Evolutionary conservation across 2,113 vertebrate genomes (phyloP).

Genomic region (Epinephelus fuscoguttatus): DNA sequence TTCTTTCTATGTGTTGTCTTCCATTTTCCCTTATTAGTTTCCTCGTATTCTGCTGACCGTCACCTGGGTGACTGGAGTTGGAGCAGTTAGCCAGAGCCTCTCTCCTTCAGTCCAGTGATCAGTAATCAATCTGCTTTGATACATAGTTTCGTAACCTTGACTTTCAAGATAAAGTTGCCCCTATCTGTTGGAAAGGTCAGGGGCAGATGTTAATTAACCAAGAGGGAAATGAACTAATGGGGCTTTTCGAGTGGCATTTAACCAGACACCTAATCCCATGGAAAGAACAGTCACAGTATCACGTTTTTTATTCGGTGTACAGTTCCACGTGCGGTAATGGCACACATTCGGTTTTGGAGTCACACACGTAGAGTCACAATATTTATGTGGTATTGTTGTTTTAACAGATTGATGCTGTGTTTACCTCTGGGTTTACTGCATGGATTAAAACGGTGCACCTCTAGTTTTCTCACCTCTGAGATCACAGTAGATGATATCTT

Average conservation of each 20-base stretch:
- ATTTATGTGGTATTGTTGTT: background rate
- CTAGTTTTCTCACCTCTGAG: background rate
- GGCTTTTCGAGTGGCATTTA: conserved; percentile 86
- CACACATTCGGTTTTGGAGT: conserved; percentile 22
- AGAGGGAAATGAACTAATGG: conserved; percentile 89
- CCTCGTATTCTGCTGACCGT: conserved; percentile 7
- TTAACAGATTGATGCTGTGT: background rate
- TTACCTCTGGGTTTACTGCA: background rate
- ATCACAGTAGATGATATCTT: conserved; percentile 35
- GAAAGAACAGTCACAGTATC: conserved; percentile 71
- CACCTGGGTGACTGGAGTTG: conserved; percentile 33
- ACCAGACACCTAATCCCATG: conserved; percentile 79
- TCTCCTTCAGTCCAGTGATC: conserved; percentile 69
- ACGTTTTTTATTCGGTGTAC: conserved; percentile 68
- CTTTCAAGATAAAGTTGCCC: conserved; percentile 88
- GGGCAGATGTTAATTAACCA: conserved; percentile 92
- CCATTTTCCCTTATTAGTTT: background rate
- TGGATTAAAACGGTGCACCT: background rate
- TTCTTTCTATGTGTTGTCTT: background rate
- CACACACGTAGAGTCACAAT: background rate
- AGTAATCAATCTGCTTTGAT: conserved; percentile 86
- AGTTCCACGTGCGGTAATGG: conserved; percentile 33
- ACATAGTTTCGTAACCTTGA: conserved; percentile 86
- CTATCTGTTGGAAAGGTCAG: conserved; percentile 88
- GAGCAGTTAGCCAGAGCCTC: conserved; percentile 48